phyloP scores from a whole-genome alignment of 2,888 invertebrate species.

The Trisateles emortualis region DNA sequence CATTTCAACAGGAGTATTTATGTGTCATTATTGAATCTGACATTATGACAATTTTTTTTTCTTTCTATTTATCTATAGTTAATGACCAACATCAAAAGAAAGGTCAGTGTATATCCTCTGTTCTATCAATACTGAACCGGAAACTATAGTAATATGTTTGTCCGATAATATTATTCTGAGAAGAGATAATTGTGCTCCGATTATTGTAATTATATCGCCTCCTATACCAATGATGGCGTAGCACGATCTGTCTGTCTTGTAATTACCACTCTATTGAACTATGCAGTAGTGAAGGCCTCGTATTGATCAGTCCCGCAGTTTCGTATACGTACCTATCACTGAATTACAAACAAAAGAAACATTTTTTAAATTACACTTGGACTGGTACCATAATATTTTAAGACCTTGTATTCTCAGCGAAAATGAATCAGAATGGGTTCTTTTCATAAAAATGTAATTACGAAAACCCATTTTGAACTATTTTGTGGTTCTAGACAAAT shows the following conservation, averaged over 20 bases:
- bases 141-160: conserved; percentile 1
- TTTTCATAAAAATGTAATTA: too few species aligned
- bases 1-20: too few species aligned
- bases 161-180: conserved; percentile 11
- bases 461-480: too few species aligned
- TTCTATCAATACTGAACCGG: not conserved
- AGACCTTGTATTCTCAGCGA: too few species aligned
- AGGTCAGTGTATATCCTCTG: not conserved
- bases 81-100: not conserved
- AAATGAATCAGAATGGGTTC: too few species aligned
- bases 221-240: not conserved
- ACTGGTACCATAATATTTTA: too few species aligned
- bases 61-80: too few species aligned
- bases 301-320: conserved; percentile 17
- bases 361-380: too few species aligned
- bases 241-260: not conserved
- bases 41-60: too few species aligned
- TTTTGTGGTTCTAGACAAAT: too few species aligned
- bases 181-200: conserved; percentile 6
- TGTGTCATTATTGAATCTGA: too few species aligned
- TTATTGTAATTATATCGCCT: conserved; percentile 6
- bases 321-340: not conserved
- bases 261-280: not conserved
- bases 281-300: not conserved
- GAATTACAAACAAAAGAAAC: not conserved